Conservation (phyloP, 2,888 invertebrate genomes). For the Platypus cylindrus region DNA sequence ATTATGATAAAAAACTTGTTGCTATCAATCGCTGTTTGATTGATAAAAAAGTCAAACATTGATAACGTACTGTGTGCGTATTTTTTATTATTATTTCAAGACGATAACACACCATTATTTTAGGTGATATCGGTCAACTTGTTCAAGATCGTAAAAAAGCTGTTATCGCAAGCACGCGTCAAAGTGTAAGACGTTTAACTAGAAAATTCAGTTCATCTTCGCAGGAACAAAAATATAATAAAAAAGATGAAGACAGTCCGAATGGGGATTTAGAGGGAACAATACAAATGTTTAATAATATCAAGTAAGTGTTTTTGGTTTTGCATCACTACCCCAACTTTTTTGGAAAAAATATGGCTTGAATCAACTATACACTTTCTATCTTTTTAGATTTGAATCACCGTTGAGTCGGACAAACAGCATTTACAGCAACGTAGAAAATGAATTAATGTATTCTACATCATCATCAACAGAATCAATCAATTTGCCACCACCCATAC, state of each 20-base stretch:
- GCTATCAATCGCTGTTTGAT: no score
- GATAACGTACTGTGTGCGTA: no score
- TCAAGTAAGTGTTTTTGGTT: constrained; percentile 23
- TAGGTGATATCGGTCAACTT: constrained; percentile 43
- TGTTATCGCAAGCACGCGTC: constrained; percentile 50
- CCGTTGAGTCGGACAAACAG: constrained; percentile 21
- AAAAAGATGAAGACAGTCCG: constrained; percentile 15
- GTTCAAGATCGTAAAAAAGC: constrained; percentile 45
- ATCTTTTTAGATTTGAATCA: constrained; percentile 17
- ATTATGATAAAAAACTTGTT: no score
- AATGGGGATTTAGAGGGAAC: constrained; percentile 22
- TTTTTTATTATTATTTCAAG: neutral
- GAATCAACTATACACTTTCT: neutral
- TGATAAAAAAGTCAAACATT: no score
- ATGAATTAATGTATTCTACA: constrained; percentile 16
- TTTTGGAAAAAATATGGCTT: neutral
- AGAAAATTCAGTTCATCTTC: constrained; percentile 27
- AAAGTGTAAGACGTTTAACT: constrained; percentile 33
- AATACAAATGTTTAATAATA: constrained; percentile 42
- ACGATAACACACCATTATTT: constrained; percentile 22
- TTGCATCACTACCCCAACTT: neutral
- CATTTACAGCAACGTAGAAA: constrained; percentile 27
- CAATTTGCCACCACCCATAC: constrained; percentile 42
- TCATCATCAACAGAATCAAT: constrained; percentile 22
- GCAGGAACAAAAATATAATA: constrained; percentile 16